Evolutionary conservation across 2,888 invertebrate genomes (phyloP), one percentile per base, ranked within the genome.

Genomic region (Nematopogon swammerdamellus): DNA sequence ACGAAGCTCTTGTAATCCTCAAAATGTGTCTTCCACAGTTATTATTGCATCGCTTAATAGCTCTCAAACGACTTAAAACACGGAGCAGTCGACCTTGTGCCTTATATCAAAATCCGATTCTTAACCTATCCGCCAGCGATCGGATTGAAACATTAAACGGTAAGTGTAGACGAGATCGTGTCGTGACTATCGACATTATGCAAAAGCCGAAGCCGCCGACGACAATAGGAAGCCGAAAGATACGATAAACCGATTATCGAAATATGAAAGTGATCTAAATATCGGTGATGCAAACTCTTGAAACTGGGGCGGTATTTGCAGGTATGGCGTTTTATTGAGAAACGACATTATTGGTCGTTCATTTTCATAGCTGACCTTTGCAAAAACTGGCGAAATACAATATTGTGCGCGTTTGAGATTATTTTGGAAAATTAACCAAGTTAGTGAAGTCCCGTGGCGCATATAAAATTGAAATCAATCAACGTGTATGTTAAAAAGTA

Each of bases 151-250:
- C 36, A 36, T 36, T 36, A 65, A 65, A 61, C 65, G 65, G 70
- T 70, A 63, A 63, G 62, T 61, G 59, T 60, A 59, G 56, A 58
- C 59, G 59, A 63, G 62, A 62, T 57, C 51, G 51, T 56, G 57
- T 75, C 76, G 77, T 75, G 75, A 72, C 64, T 36, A 36, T 36
- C 55, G 58, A 53, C 53, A 59, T 72, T 73, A 73, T 75, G 76
- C 72, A 72, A 76, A 76, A 64, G 58, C 59, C 59, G 29, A 18
- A 36, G 55, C 58, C 60, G 61, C 59, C 57, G 59, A 60, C 55
- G 63, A 64, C 63, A 65, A 67, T 61, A 67, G 67, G 68, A 70
- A 68, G 67, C 64, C 60, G 55, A 61, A 59, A 55, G 36, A 36
- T 36, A 36, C 36, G 3, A 36, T 36, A 36, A 36, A 36, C 54